Percentiles rank a stretch among this genome's conserved stretches.
These are phyloP conservation scores for Stigmatopora nigra DNA, from an alignment of 2,113 vertebrate genomes.

Conservation along the genomic window DNA sequence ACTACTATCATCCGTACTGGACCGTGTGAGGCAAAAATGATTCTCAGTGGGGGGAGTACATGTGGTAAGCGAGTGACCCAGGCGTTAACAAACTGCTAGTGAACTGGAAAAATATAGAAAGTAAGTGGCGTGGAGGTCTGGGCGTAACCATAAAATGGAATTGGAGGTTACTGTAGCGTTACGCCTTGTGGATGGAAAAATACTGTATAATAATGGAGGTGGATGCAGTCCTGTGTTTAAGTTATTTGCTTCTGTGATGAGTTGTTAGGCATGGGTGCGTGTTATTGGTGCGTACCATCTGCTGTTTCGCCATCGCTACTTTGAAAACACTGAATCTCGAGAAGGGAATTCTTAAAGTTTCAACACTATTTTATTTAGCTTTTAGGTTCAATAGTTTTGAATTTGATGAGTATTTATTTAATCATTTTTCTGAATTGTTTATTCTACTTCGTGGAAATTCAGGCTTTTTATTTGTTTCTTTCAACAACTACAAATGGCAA, in stretches of 20 bases:
- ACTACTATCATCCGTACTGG: constrained; percentile 47
- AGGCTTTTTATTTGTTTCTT: too few species aligned
- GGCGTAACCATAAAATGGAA: constrained; percentile 55
- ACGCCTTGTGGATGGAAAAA: constrained; percentile 52
- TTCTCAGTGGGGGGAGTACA: constrained; percentile 17
- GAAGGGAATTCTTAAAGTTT: not conserved
- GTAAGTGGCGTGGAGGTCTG: constrained; percentile 29
- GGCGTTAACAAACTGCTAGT: constrained; percentile 41
- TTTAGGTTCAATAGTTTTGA: not conserved
- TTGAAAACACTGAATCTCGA: constrained; percentile 15
- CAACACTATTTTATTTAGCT: not conserved
- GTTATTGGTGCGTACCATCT: constrained; percentile 18
- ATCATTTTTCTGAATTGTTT: too few species aligned
- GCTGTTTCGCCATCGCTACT: constrained; percentile 14
- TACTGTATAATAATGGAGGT: constrained; percentile 40
- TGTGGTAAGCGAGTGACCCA: constrained; percentile 31
- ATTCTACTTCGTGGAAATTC: too few species aligned
- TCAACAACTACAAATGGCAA: too few species aligned
- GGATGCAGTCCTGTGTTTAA: constrained; percentile 35
- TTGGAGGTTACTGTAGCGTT: constrained; percentile 54
- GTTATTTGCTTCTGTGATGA: constrained; percentile 39
- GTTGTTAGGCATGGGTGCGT: constrained; percentile 27
- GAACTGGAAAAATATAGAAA: constrained; percentile 36
- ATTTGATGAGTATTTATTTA: not conserved
- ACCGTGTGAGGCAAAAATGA: constrained; percentile 20